Percentiles rank a stretch among this genome's conserved stretches.
Conservation (phyloP, 1,140 invertebrate genomes). For the Apis mellifera region Amel_HAv3.1 CM009935.2:4023501-4024000, state of each 20-base stretch:
- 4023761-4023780: constrained; percentile 12
- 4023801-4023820: not conserved
- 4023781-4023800: constrained; percentile 1
- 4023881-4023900: constrained; percentile 24
- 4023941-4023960: not conserved
- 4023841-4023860: constrained; percentile 6
- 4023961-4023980: not conserved
- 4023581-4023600: constrained; percentile 6
- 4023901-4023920: constrained; percentile 2
- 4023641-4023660: constrained; percentile 64
- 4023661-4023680: constrained; percentile 36
- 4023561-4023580: constrained; percentile 43
- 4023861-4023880: constrained; percentile 21
- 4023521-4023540: constrained; percentile 68
- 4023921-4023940: no score
- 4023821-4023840: not conserved
- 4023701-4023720: not conserved
- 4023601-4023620: constrained; percentile 59
- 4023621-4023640: constrained; percentile 55
- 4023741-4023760: not conserved
- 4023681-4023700: not conserved
- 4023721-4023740: not conserved
- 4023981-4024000: constrained; percentile 11
- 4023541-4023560: constrained; percentile 61
- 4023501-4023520: constrained; percentile 38